Conservation (phyloP, 2,888 invertebrate species). For the Coleophora flavipennella region DNA sequence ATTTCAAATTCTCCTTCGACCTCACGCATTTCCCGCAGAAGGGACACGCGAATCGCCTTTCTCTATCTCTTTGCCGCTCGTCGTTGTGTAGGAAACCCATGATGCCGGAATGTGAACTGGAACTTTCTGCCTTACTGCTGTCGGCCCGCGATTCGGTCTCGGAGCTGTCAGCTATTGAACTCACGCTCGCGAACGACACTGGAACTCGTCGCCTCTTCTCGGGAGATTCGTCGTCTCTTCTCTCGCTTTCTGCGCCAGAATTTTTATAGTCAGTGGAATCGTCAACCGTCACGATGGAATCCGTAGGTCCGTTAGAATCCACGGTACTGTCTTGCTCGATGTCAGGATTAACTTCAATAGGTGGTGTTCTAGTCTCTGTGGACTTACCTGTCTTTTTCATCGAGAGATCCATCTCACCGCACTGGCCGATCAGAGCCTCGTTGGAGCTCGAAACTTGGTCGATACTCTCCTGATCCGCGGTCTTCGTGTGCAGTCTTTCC, state of each 20-base stretch:
- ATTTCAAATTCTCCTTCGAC: slow-evolving; percentile 89
- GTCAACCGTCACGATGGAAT: slow-evolving; percentile 60
- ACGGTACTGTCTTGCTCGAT: slow-evolving; percentile 81
- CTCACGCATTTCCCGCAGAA: slow-evolving; percentile 92
- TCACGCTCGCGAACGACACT: slow-evolving; percentile 67
- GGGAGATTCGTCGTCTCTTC: slow-evolving; percentile 39
- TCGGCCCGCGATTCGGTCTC: slow-evolving; percentile 63
- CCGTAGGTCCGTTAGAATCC: slow-evolving; percentile 75
- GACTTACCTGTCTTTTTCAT: slow-evolving; percentile 60
- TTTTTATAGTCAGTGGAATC: slow-evolving; percentile 61
- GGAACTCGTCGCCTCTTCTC: slow-evolving; percentile 47
- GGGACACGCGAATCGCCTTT: slow-evolving; percentile 87
- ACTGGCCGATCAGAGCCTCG: slow-evolving; percentile 71
- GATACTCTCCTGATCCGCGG: slow-evolving; percentile 65
- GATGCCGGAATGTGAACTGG: slow-evolving; percentile 70
- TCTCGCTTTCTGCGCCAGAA: slow-evolving; percentile 55
- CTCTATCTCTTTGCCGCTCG: slow-evolving; percentile 73
- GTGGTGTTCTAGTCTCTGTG: slow-evolving; percentile 58
- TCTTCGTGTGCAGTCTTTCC: slow-evolving; percentile 84
- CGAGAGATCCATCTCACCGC: slow-evolving; percentile 73
- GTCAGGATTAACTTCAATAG: slow-evolving; percentile 61
- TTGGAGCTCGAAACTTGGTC: slow-evolving; percentile 83
- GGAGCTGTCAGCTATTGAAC: slow-evolving; percentile 68
- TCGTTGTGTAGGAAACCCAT: slow-evolving; percentile 77
- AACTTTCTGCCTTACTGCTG: slow-evolving; percentile 63